Evolutionary conservation across 2,888 invertebrate genomes (phyloP).

Genomic region (Colletes collaris): DNA sequence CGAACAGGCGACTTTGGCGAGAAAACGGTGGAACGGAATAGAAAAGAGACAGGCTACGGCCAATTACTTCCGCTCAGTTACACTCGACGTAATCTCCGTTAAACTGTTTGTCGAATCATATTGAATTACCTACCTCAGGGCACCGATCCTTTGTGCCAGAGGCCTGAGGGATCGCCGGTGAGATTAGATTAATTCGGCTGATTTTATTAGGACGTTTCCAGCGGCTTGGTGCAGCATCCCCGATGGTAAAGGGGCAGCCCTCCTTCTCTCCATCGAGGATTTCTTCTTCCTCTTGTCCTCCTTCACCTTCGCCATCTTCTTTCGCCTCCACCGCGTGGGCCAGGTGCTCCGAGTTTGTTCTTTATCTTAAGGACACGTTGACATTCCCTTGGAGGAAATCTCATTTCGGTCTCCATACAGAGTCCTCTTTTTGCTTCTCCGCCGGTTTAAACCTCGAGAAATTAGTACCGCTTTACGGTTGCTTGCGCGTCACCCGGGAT

Average conservation of each 20-base stretch:
- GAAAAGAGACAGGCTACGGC: slow-evolving; percentile 48
- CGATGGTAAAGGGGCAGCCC: slow-evolving; percentile 12
- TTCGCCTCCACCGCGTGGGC: slow-evolving; percentile 14
- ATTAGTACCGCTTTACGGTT: slow-evolving; percentile 78
- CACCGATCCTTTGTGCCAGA: slow-evolving; percentile 71
- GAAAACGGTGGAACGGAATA: slow-evolving; percentile 10
- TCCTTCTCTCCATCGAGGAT: neutral
- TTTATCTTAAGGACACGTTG: slow-evolving; percentile 72
- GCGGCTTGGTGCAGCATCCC: slow-evolving; percentile 47
- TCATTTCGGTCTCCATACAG: slow-evolving; percentile 66
- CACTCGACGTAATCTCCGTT: slow-evolving; percentile 73
- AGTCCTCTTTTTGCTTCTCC: slow-evolving; percentile 39
- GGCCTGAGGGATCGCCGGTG: slow-evolving; percentile 68
- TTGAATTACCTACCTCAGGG: slow-evolving; percentile 74
- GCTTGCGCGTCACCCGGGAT: slow-evolving; percentile 64
- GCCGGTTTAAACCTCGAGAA: slow-evolving; percentile 63
- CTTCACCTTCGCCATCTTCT: slow-evolving; percentile 3
- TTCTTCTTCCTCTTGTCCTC: slow-evolving; percentile 34
- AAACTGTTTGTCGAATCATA: slow-evolving; percentile 79
- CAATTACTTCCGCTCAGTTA: slow-evolving; percentile 69
- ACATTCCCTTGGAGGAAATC: slow-evolving; percentile 71
- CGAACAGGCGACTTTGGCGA: neutral
- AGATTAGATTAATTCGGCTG: slow-evolving; percentile 79
- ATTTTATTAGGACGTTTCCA: slow-evolving; percentile 77
- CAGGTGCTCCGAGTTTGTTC: slow-evolving; percentile 69